Conservation (phyloP, 2,888 invertebrate species). For the Proisotoma minuta region DNA sequence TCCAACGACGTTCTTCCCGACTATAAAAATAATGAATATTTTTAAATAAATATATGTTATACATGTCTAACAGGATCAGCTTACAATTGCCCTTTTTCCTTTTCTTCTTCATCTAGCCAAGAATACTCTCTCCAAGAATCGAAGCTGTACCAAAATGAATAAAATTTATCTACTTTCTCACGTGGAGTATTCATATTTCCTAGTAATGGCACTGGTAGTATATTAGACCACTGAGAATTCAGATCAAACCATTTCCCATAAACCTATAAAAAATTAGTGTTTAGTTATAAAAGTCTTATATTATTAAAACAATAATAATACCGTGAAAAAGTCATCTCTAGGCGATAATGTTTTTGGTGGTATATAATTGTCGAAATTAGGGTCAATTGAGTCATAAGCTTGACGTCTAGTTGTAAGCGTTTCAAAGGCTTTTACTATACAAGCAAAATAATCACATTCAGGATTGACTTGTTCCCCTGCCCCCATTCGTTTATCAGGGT, state of each 20-base stretch:
- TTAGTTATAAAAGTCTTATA: neutral
- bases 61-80: conserved; percentile 35
- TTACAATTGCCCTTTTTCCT: conserved; percentile 86
- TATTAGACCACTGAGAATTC: conserved; percentile 88
- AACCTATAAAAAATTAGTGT: conserved; percentile 42
- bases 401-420: conserved; percentile 78
- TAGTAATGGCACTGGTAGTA: conserved; percentile 75
- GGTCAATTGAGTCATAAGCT: conserved; percentile 95
- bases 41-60: no score
- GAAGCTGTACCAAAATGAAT: conserved; percentile 97
- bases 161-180: conserved; percentile 86
- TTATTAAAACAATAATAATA: conserved; percentile 12
- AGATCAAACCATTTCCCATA: conserved; percentile 61
- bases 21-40: conserved; percentile 50
- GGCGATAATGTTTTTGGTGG: conserved; percentile 67
- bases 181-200: conserved; percentile 71
- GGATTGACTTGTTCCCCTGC: conserved; percentile 79
- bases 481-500: conserved; percentile 95
- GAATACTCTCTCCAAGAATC: conserved; percentile 99
- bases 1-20: conserved; percentile 93
- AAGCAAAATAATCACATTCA: conserved; percentile 96
- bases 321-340: conserved; percentile 42
- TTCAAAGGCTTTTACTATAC: conserved; percentile 97
- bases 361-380: conserved; percentile 81
- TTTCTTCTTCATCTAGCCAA: conserved; percentile 97